A percentile compares a stretch with the other conserved stretches of the same genome.
phyloP scores from a whole-genome alignment of 1,140 invertebrate species.

The Chlorops oryzae region DNA sequence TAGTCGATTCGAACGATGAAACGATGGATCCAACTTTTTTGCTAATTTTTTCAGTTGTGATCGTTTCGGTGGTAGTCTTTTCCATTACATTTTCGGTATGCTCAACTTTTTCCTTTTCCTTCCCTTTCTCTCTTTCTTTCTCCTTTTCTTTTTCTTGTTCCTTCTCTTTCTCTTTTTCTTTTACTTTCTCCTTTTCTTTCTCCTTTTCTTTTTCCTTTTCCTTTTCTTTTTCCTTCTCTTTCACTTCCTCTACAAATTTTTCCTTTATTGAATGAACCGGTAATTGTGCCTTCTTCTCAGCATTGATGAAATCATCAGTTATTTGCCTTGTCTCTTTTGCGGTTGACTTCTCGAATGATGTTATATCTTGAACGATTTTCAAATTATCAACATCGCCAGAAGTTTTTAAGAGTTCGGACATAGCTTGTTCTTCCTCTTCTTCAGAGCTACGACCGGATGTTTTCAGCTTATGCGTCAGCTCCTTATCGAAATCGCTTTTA shows the following conservation, averaged over 20 bases:
- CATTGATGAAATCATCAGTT: constrained; percentile 39
- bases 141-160: constrained; percentile 7
- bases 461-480: constrained; percentile 43
- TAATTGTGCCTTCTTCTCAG: constrained; percentile 38
- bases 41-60: neutral
- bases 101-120: neutral
- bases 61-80: constrained; percentile 4
- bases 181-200: constrained; percentile 28
- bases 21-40: neutral
- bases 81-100: constrained; percentile 1
- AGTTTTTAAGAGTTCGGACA: constrained; percentile 9
- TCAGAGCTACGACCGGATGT: constrained; percentile 40
- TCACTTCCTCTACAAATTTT: constrained; percentile 39
- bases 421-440: constrained; percentile 29
- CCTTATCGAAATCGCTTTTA: constrained; percentile 46
- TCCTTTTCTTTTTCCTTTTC: constrained; percentile 20
- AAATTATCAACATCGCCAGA: constrained; percentile 27
- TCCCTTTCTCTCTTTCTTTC: constrained; percentile 10
- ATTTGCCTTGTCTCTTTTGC: constrained; percentile 14
- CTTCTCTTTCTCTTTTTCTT: neutral
- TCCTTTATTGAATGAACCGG: constrained; percentile 28
- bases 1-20: too few species aligned
- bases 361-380: constrained; percentile 40
- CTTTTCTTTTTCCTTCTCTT: constrained; percentile 26
- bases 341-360: constrained; percentile 29